These are phyloP conservation scores for Drosophila carrolli DNA, from an alignment of 1,140 invertebrate species.

Conservation along the genomic window DNA sequence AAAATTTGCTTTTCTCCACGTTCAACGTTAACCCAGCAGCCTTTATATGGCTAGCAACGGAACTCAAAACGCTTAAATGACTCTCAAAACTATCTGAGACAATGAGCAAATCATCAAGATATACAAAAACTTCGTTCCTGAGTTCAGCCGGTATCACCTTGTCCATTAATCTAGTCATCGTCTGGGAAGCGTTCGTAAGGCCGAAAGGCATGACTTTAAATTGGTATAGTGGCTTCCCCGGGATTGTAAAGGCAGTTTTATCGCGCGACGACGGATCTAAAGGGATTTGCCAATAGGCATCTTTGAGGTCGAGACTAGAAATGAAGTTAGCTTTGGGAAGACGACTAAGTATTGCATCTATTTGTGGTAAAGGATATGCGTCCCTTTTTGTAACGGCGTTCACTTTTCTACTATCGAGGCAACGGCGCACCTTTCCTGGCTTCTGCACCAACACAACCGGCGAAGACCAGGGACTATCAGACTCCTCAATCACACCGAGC, in stretches of 20 bases:
- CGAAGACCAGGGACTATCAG: no score
- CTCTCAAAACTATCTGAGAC: conserved; percentile 1
- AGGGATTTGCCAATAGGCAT: not conserved
- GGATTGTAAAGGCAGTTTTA: not conserved
- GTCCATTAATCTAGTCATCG: conserved; percentile 7
- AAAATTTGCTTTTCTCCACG: conserved; percentile 17
- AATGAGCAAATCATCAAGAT: conserved; percentile 6
- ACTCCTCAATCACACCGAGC: no score
- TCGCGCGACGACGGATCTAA: not conserved
- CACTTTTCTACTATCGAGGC: not conserved
- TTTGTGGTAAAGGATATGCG: no score
- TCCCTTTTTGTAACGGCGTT: not conserved
- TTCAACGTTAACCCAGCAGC: conserved; percentile 2
- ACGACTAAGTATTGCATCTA: no score
- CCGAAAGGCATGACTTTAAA: conserved; percentile 5
- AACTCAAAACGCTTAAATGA: conserved; percentile 1
- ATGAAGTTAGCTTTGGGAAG: no score
- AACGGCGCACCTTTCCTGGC: not conserved
- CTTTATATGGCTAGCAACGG: not conserved
- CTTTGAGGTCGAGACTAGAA: no score
- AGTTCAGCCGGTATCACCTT: conserved; percentile 2
- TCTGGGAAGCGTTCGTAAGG: conserved; percentile 1
- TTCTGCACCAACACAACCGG: no score
- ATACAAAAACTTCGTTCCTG: conserved; percentile 2
- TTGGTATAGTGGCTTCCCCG: not conserved